These are phyloP conservation scores for Dolichomitus sp. DNA, from an alignment of 2,888 invertebrate species.

Conservation along the genomic window DNA sequence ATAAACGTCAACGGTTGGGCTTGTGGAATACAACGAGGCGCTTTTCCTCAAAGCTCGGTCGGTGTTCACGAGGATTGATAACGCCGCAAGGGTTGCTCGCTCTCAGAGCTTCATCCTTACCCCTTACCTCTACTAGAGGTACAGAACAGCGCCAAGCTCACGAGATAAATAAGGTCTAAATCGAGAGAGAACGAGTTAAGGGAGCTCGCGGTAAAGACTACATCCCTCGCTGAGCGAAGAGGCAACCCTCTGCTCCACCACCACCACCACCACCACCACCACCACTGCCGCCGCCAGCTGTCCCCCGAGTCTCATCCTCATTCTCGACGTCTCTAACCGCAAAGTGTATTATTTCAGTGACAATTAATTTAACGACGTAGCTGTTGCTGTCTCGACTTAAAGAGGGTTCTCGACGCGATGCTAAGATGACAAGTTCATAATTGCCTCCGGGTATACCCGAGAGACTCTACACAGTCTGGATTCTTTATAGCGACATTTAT, in stretches of 20 bases:
- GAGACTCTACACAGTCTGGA: slow-evolving; percentile 1
- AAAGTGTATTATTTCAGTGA: slow-evolving; percentile 56
- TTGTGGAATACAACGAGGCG: slow-evolving; percentile 47
- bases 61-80: slow-evolving; percentile 72
- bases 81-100: slow-evolving; percentile 65
- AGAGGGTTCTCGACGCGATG: slow-evolving; percentile 21
- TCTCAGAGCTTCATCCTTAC: slow-evolving; percentile 21
- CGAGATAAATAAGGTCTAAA: slow-evolving; percentile 65
- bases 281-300: not conserved
- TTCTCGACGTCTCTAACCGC: slow-evolving; percentile 42
- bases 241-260: not conserved
- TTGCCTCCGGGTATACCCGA: slow-evolving; percentile 19
- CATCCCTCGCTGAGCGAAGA: slow-evolving; percentile 12
- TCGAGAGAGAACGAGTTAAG: slow-evolving; percentile 52
- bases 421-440: slow-evolving; percentile 35
- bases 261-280: not conserved
- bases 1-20: slow-evolving; percentile 67
- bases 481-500: slow-evolving; percentile 17
- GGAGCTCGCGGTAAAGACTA: slow-evolving; percentile 26
- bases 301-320: slow-evolving; percentile 51
- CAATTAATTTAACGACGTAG: slow-evolving; percentile 55
- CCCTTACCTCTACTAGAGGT: not conserved
- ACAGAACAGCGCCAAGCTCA: slow-evolving; percentile 10
- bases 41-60: slow-evolving; percentile 60
- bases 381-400: slow-evolving; percentile 38